phyloP scores from a whole-genome alignment of 2,888 invertebrate genomes.

The Octodonta nipae region DNA sequence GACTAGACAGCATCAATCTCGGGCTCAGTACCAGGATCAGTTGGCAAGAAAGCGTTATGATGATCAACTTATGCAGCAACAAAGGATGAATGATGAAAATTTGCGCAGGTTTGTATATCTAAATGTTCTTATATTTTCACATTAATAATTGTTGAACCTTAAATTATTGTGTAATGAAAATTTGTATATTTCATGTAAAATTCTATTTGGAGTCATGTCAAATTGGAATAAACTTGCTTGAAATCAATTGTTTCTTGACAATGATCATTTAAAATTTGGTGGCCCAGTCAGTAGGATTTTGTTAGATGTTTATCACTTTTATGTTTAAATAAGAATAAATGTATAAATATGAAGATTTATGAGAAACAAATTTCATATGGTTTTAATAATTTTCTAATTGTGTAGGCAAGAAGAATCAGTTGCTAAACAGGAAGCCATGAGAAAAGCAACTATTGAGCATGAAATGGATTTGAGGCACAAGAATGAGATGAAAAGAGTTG shows the following conservation, averaged over 20 bases:
- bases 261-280: no score
- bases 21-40: slow-evolving; percentile 96
- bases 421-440: slow-evolving; percentile 90
- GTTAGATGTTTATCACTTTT: no score
- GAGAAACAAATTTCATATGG: slow-evolving; percentile 36
- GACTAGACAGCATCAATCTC: slow-evolving; percentile 82
- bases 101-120: slow-evolving; percentile 54
- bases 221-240: background rate
- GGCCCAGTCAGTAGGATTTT: no score
- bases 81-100: slow-evolving; percentile 86
- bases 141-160: no score
- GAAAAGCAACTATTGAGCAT: slow-evolving; percentile 85
- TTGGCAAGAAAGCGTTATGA: slow-evolving; percentile 85
- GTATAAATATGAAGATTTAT: background rate
- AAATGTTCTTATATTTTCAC: no score
- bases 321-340: background rate
- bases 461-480: slow-evolving; percentile 88
- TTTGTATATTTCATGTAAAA: no score
- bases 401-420: slow-evolving; percentile 92
- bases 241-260: background rate
- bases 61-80: slow-evolving; percentile 84
- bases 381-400: slow-evolving; percentile 50
- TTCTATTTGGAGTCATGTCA: no score
- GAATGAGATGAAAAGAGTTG: slow-evolving; percentile 80
- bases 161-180: no score